phyloP scores from a whole-genome alignment of 2,888 invertebrate species.

The Meganola albula region DNA sequence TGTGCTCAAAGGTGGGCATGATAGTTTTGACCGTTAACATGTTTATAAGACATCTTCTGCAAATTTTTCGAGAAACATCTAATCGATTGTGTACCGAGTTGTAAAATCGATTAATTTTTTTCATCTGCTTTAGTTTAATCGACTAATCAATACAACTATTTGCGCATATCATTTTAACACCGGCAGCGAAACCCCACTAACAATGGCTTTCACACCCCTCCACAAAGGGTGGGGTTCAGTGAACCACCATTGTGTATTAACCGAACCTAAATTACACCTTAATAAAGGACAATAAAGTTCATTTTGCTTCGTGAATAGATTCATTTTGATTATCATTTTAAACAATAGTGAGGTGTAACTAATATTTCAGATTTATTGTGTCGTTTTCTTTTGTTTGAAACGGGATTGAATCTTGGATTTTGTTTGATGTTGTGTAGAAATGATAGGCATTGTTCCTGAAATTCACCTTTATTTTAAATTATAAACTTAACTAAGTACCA shows the following conservation, averaged over 20 bases:
- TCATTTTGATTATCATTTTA: constrained; percentile 38
- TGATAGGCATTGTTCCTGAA: constrained; percentile 17
- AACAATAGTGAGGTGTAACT: constrained; percentile 35
- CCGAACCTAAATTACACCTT: constrained; percentile 17
- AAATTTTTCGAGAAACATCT: no score
- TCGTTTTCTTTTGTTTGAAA: constrained; percentile 22
- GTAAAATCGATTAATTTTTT: no score
- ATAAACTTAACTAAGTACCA: no score
- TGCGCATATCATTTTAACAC: constrained; percentile 36
- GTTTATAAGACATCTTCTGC: no score
- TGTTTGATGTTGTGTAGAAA: constrained; percentile 2
- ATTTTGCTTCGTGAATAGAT: constrained; percentile 6
- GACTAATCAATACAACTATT: constrained; percentile 22
- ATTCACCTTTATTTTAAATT: no score
- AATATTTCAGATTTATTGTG: constrained; percentile 38
- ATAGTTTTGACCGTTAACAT: no score
- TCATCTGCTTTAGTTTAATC: background rate
- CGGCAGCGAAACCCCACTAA: constrained; percentile 43
- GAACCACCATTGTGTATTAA: constrained; percentile 26
- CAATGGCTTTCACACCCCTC: constrained; percentile 50
- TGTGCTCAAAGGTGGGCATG: no score
- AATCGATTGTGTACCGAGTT: no score
- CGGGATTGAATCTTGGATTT: constrained; percentile 18
- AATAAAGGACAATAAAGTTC: constrained; percentile 4
- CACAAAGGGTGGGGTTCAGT: constrained; percentile 42